Evolutionary conservation across 2,113 vertebrate species (phyloP).

Genomic region (Bos javanicus): DNA sequence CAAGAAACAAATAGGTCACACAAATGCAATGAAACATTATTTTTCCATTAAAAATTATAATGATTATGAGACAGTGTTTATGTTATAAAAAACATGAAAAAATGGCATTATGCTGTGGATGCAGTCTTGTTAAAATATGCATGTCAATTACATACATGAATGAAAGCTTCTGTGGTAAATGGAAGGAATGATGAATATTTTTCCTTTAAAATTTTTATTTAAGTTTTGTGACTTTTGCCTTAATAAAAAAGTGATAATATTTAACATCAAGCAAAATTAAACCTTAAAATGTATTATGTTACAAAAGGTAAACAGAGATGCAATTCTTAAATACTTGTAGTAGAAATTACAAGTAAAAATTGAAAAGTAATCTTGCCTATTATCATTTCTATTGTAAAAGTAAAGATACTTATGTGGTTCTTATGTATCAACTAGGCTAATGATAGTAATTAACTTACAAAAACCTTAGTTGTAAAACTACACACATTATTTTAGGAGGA

Average conservation of each 20-base stretch:
- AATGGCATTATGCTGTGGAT: background rate
- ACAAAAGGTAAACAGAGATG: background rate
- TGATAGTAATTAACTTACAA: background rate
- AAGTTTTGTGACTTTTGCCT: constrained; percentile 1
- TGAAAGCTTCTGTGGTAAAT: background rate
- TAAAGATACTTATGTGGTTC: background rate
- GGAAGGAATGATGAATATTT: background rate
- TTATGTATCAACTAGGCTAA: background rate
- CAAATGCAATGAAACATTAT: background rate
- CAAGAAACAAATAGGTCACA: background rate
- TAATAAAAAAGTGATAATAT: background rate
- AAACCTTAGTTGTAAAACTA: background rate
- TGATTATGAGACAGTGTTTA: background rate
- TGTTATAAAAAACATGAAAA: background rate
- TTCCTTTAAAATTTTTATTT: background rate
- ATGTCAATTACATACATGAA: background rate
- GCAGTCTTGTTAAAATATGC: background rate
- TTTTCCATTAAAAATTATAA: background rate
- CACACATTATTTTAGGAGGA: constrained; percentile 7
- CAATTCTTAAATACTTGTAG: background rate
- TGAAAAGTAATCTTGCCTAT: background rate
- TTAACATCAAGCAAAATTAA: constrained; percentile 24
- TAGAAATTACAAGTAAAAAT: constrained; percentile 29
- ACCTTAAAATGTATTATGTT: background rate
- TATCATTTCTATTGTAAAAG: constrained; percentile 25